phyloP scores from a whole-genome alignment of 2,888 invertebrate genomes.

The Neoscelio sp. region DNA sequence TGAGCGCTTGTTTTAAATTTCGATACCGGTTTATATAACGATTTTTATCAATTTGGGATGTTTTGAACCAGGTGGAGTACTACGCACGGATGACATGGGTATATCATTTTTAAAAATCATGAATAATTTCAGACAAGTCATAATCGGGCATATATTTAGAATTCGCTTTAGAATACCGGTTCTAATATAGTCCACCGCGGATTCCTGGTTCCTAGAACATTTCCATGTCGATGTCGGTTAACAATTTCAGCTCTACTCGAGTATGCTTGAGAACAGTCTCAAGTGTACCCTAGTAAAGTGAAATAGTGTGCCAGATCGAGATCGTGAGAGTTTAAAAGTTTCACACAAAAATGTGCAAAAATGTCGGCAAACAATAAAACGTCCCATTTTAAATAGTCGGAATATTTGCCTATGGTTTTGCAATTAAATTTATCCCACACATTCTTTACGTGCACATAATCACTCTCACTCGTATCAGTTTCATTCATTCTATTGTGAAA shows the following conservation, averaged over 20 bases:
- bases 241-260: not conserved
- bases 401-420: not conserved
- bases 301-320: not conserved
- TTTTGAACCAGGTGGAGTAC: not conserved
- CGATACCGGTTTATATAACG: constrained; percentile 2
- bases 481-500: constrained; percentile 70
- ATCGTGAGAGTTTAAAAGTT: not conserved
- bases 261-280: not conserved
- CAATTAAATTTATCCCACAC: not conserved
- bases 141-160: not conserved
- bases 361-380: constrained; percentile 21
- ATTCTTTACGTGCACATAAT: constrained; percentile 75
- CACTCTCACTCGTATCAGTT: constrained; percentile 45
- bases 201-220: too few species aligned
- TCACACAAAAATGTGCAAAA: constrained; percentile 69
- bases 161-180: too few species aligned
- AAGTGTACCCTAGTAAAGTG: not conserved
- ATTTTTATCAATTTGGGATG: too few species aligned
- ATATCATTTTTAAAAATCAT: not conserved
- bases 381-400: not conserved
- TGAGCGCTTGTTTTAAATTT: constrained; percentile 6
- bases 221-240: not conserved
- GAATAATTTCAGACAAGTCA: not conserved
- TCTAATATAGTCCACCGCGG: too few species aligned
- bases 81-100: not conserved